Evolutionary conservation across 2,113 vertebrate genomes (phyloP), one percentile per base, ranked within the genome.

Genomic region (Gyps fulvus): DNA sequence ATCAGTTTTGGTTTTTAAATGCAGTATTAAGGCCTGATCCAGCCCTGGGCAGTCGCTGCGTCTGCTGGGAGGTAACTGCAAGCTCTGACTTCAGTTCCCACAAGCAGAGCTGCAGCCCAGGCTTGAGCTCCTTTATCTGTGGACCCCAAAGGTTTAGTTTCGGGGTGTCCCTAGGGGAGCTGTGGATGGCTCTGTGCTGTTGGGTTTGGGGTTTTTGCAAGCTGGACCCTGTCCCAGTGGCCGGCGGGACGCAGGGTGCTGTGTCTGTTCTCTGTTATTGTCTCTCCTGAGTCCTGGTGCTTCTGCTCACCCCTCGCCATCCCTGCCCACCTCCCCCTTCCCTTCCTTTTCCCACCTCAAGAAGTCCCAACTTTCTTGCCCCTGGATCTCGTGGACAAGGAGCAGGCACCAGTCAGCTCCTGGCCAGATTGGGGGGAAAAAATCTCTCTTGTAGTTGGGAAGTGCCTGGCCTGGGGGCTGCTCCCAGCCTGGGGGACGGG

Each of bases 401-500:
- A 82, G 13, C 47, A 43, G 58, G 34, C 23, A 58, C 11, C 2
- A 15, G 11, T 1, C 3, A 2, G 16, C 67, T 83, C 20, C 81
- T 83, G 77, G 23, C 17, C 0, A 0, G 36, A 21, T 32, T 77
- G 78, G 36, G 10, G 67, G 40, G 40, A 55, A 84, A 52, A 42
- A 52, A 42, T 71, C n/a, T 21, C 10, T 26, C 49, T 40, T 21
- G 4, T 16, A 0, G 19, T 10, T 26, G 16, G 29, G 49, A 65
- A 61, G 16, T 70, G n/a, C 65, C 63, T 69, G 59, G 21, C 10
- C 58, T 43, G 38, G 67, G 57, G 36, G 57, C 89, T 79, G 45
- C 66, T 91, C 31, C 61, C 63, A 17, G 40, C 38, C 16, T 0
- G 0, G 70, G 14, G 26, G 10, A 32, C 0, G 0, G 40, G 26